Conservation (phyloP, 2,113 vertebrate species). For the Ictalurus furcatus region DNA sequence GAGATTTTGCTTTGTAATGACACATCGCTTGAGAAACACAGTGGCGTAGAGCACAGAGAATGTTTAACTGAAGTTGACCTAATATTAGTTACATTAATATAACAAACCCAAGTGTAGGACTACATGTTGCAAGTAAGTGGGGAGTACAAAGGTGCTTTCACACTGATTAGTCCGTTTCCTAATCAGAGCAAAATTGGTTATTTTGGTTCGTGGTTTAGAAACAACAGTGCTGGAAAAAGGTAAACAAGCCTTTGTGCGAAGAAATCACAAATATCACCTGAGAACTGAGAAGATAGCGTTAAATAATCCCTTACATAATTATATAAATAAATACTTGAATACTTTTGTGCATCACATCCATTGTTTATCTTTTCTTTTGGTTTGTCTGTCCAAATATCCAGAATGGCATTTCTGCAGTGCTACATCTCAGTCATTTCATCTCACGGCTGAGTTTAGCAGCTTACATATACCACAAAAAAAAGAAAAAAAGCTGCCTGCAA, state of each 20-base stretch:
- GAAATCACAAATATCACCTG: not conserved
- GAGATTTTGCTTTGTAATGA: not conserved
- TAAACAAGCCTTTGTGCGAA: not conserved
- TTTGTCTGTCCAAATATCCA: not conserved
- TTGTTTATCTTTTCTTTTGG: not conserved
- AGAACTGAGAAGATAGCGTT: not conserved
- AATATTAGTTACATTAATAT: not conserved
- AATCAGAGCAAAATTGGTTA: not conserved
- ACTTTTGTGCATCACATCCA: not conserved
- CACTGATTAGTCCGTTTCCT: not conserved
- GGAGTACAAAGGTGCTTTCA: not conserved
- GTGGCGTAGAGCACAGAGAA: not conserved
- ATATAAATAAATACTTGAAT: not conserved
- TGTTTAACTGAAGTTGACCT: not conserved
- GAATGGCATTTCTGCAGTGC: not conserved
- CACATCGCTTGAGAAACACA: not conserved
- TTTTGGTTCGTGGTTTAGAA: not conserved
- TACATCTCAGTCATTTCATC: not conserved
- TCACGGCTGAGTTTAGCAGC: not conserved
- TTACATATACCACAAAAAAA: not conserved
- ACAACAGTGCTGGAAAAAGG: not conserved
- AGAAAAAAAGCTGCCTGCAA: not conserved
- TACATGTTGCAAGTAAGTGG: not conserved
- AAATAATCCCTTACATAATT: not conserved
- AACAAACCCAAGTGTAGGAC: not conserved